These are phyloP conservation scores for Crotalus tigris DNA, from an alignment of 2,113 vertebrate genomes.

Conservation along the genomic window DNA sequence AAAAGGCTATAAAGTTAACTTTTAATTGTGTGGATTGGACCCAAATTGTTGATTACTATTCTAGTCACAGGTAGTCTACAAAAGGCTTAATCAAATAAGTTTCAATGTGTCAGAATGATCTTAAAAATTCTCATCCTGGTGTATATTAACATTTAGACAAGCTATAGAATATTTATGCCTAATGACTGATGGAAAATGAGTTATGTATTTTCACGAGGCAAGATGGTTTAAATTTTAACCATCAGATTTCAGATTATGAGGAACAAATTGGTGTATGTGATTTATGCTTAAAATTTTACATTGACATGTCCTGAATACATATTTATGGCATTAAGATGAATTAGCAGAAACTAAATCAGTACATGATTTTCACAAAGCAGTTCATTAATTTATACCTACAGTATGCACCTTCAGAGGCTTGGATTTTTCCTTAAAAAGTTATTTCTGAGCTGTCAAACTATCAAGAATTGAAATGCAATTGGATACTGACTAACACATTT, in stretches of 20 bases:
- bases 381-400: constrained; percentile 2
- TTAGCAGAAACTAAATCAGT: background rate
- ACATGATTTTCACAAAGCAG: constrained; percentile 15
- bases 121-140: background rate
- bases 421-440: constrained; percentile 23
- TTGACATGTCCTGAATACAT: constrained; percentile 4
- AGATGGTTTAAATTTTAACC: constrained; percentile 27
- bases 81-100: background rate
- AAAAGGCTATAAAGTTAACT: background rate
- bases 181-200: constrained; percentile 18
- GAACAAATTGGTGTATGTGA: background rate
- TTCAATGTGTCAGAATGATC: background rate
- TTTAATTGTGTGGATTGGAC: background rate
- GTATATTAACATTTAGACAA: constrained; percentile 20
- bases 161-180: constrained; percentile 27
- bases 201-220: constrained; percentile 4
- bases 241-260: constrained; percentile 19
- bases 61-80: constrained; percentile 15
- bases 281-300: background rate
- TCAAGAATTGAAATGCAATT: constrained; percentile 2
- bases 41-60: background rate
- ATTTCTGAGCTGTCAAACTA: background rate
- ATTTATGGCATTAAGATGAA: constrained; percentile 25
- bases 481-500: constrained; percentile 3
- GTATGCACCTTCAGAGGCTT: background rate